Conservation (phyloP, 1,140 invertebrate genomes). For the Drosophila triauraria region DNA sequence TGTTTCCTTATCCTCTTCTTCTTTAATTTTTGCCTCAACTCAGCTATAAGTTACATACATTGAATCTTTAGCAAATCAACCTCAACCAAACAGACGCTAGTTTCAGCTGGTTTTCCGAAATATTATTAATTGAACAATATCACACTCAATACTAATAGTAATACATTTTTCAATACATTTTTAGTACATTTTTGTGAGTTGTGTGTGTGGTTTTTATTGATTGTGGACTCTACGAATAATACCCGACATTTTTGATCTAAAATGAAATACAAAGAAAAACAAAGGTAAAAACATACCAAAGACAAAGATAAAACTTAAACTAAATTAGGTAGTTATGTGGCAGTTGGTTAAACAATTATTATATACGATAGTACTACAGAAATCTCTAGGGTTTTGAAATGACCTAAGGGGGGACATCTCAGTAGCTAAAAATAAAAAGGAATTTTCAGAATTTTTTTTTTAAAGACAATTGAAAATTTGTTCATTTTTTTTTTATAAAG, state of each 20-base stretch:
- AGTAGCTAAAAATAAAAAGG: too few relatives aligned
- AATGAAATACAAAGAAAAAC: slow-evolving; percentile 74
- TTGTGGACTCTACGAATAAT: slow-evolving; percentile 61
- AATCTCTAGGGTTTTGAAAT: too few relatives aligned
- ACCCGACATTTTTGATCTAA: slow-evolving; percentile 80
- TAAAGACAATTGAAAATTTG: too few relatives aligned
- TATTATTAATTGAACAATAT: slow-evolving; percentile 26
- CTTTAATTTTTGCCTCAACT: slow-evolving; percentile 62
- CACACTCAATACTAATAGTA: slow-evolving; percentile 7
- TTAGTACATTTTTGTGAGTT: slow-evolving; percentile 22
- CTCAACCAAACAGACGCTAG: slow-evolving; percentile 12
- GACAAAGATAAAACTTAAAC: slow-evolving; percentile 15
- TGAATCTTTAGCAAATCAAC: slow-evolving; percentile 35
- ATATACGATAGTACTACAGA: too few relatives aligned
- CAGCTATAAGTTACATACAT: slow-evolving; percentile 62
- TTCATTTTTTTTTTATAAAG: too few relatives aligned
- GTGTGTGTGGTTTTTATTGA: slow-evolving; percentile 21
- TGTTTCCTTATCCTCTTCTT: slow-evolving; percentile 16
- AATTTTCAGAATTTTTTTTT: too few relatives aligned
- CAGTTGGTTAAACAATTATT: slow-evolving; percentile 10
- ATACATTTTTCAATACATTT: slow-evolving; percentile 4
- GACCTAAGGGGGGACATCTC: too few relatives aligned
- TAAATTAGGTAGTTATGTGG: background rate
- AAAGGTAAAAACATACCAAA: slow-evolving; percentile 45
- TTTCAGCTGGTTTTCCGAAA: slow-evolving; percentile 27